A percentile compares a stretch with the other conserved stretches of the same genome.
These are phyloP conservation scores for Cryptoprocta ferox DNA, from an alignment of 2,797 vertebrate genomes.

Conservation along the genomic window DNA sequence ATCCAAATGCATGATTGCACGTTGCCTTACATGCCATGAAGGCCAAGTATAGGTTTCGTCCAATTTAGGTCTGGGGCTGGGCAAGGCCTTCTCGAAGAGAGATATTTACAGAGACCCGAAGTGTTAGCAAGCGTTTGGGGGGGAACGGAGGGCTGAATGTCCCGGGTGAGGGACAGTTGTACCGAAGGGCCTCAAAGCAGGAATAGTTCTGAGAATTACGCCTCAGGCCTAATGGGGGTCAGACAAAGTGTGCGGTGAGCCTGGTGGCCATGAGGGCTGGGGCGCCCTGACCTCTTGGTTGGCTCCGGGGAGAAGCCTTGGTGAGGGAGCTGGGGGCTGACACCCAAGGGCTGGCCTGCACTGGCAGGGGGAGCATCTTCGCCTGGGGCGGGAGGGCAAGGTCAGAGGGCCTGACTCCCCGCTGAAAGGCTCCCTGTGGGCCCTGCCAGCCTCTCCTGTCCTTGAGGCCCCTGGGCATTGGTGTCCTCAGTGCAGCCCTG, in stretches of 20 bases:
- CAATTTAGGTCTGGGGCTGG: neutral
- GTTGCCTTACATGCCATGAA: neutral
- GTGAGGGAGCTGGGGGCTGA: neutral
- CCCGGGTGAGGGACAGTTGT: rapidly evolving
- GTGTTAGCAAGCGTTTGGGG: rapidly evolving
- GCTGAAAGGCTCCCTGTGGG: neutral
- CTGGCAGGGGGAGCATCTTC: neutral
- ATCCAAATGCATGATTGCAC: no score
- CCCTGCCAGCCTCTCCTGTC: no score
- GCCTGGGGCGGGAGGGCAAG: rapidly evolving
- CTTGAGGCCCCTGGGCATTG: no score
- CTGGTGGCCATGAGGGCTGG: neutral
- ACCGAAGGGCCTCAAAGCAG: neutral
- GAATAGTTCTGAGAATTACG: neutral
- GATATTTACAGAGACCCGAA: neutral
- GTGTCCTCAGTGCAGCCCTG: no score
- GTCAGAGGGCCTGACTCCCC: neutral
- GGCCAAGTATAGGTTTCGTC: neutral
- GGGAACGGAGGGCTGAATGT: rapidly evolving
- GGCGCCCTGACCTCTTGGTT: no score
- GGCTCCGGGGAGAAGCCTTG: rapidly evolving
- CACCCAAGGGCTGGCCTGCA: neutral
- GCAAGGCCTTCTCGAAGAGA: neutral
- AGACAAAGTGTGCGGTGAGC: neutral
- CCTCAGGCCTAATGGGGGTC: neutral